Evolutionary conservation across 2,888 invertebrate genomes (phyloP).

Genomic region (Diarsia dahlii): DNA sequence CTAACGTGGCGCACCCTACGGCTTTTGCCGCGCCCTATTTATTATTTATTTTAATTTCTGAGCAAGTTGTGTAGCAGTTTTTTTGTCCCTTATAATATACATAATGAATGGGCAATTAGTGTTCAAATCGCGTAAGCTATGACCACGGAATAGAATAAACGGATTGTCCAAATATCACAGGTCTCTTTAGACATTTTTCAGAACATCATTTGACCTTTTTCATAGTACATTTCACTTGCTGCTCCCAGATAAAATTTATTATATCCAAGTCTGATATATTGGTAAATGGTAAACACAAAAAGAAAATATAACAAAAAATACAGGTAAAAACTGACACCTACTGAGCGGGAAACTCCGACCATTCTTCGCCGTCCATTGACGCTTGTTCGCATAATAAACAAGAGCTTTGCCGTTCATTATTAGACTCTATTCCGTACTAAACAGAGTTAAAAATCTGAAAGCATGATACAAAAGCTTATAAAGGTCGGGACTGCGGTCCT

Average conservation of each 20-base stretch:
- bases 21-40: constrained; percentile 1
- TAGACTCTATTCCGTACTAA: constrained; percentile 9
- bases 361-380: constrained; percentile 34
- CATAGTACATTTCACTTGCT: background rate
- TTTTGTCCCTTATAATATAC: background rate
- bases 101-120: background rate
- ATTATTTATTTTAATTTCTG: background rate
- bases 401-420: constrained; percentile 1
- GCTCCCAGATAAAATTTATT: background rate
- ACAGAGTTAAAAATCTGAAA: constrained; percentile 32
- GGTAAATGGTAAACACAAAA: background rate
- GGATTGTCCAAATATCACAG: background rate
- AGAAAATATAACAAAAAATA: constrained; percentile 1
- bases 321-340: constrained; percentile 24
- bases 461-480: constrained; percentile 14
- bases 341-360: constrained; percentile 19
- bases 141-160: background rate
- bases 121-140: background rate
- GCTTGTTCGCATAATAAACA: constrained; percentile 35
- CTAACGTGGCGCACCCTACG: constrained; percentile 2
- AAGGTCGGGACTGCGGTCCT: constrained; percentile 26
- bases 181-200: background rate
- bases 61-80: background rate
- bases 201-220: background rate
- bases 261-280: background rate